phyloP scores from a whole-genome alignment of 2,113 vertebrate genomes.

The Abramis brama region DNA sequence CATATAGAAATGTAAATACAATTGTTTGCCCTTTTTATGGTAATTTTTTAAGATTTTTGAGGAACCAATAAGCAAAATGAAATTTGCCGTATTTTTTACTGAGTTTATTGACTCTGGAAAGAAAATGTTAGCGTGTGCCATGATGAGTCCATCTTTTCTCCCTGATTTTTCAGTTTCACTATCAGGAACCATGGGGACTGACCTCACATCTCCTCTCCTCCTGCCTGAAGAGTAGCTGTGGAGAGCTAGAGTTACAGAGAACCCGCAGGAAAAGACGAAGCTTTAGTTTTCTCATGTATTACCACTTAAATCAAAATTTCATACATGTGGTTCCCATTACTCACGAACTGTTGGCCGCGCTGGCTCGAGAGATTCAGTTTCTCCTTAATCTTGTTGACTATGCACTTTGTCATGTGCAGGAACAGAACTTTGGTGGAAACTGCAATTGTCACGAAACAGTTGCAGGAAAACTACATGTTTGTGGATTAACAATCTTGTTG shows the following conservation, averaged over 20 bases:
- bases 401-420: conserved; percentile 31
- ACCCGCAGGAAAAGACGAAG: conserved; percentile 34
- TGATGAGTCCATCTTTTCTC: background rate
- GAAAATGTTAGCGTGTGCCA: background rate
- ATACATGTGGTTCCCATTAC: conserved; percentile 57
- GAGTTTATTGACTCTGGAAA: background rate
- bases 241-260: conserved; percentile 43
- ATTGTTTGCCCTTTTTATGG: background rate
- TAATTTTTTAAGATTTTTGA: background rate
- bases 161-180: background rate
- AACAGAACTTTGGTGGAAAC: background rate
- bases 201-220: conserved; percentile 18
- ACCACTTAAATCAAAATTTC: conserved; percentile 58
- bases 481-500: conserved; percentile 17
- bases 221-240: background rate
- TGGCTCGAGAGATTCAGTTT: conserved; percentile 45
- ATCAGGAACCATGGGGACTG: background rate
- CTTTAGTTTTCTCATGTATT: conserved; percentile 55
- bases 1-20: too few species aligned
- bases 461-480: background rate
- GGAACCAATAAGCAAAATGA: background rate
- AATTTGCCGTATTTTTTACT: background rate
- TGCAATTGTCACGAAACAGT: background rate
- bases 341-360: conserved; percentile 32
- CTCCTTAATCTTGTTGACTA: conserved; percentile 31